phyloP scores from a whole-genome alignment of 2,113 vertebrate species.

The Pristiophorus japonicus region DNA sequence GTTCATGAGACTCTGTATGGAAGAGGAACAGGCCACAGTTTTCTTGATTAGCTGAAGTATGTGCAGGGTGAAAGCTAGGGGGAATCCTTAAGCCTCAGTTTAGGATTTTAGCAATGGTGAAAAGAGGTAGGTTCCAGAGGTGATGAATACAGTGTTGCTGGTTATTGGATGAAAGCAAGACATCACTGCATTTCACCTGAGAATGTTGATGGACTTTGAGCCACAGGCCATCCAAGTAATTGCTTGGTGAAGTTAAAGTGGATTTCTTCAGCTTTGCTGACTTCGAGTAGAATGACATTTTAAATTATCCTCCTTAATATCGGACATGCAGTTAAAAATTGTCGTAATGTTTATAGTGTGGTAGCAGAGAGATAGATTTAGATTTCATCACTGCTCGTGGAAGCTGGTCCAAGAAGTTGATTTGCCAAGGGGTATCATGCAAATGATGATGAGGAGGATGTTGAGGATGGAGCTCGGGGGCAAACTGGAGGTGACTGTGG shows the following conservation, averaged over 20 bases:
- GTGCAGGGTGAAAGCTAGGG: neutral
- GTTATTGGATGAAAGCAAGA: neutral
- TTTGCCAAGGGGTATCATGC: neutral
- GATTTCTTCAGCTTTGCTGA: neutral
- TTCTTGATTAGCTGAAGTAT: neutral
- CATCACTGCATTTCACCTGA: neutral
- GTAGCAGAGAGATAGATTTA: neutral
- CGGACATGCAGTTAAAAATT: neutral
- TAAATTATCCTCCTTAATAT: neutral
- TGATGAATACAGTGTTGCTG: neutral
- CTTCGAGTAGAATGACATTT: neutral
- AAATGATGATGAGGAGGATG: neutral
- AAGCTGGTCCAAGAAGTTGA: neutral
- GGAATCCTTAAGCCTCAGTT: neutral
- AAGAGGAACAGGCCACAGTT: neutral
- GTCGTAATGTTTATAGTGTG: neutral
- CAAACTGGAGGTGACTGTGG: neutral
- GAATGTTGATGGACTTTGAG: neutral
- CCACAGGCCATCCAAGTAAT: neutral
- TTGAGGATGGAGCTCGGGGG: neutral
- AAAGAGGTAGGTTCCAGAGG: neutral
- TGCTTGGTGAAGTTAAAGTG: neutral
- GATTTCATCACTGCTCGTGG: neutral
- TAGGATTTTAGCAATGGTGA: neutral
- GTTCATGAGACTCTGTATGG: neutral